Percentiles rank a stretch among this genome's conserved stretches.
Evolutionary conservation across 2,113 vertebrate species (phyloP).

Genomic region (Maccullochella peelii): DNA sequence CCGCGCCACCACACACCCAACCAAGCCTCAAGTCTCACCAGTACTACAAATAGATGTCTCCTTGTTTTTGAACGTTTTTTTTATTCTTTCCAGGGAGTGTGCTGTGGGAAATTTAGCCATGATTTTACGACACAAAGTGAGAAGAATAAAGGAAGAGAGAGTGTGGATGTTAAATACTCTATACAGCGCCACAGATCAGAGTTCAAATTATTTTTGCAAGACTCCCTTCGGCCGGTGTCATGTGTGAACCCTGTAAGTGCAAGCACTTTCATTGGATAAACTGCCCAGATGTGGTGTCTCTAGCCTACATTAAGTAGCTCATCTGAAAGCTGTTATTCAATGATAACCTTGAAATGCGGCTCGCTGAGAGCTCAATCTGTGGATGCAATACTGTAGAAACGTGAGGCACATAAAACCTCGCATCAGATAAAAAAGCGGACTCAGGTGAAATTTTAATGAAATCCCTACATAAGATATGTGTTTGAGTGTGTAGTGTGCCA

Average conservation of each 20-base stretch:
- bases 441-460: constrained; percentile 66
- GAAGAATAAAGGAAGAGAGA: constrained; percentile 15
- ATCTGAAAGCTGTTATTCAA: constrained; percentile 69
- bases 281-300: constrained; percentile 47
- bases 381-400: constrained; percentile 43
- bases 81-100: constrained; percentile 1
- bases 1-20: constrained; percentile 26
- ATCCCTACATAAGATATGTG: constrained; percentile 44
- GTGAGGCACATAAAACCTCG: constrained; percentile 53
- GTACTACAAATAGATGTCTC: constrained; percentile 27
- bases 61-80: constrained; percentile 35
- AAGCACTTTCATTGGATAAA: constrained; percentile 46
- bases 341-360: constrained; percentile 74
- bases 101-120: constrained; percentile 22
- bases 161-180: constrained; percentile 22
- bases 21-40: constrained; percentile 34
- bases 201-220: constrained; percentile 31
- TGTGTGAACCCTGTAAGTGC: constrained; percentile 48
- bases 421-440: constrained; percentile 65
- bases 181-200: constrained; percentile 25
- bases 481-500: constrained; percentile 22
- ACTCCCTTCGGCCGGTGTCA: constrained; percentile 24
- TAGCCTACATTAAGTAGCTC: constrained; percentile 49
- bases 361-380: constrained; percentile 50
- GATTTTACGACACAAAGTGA: constrained; percentile 16